Conservation (phyloP, 2,888 invertebrate genomes). For the Malthinus seriepunctatus region DNA sequence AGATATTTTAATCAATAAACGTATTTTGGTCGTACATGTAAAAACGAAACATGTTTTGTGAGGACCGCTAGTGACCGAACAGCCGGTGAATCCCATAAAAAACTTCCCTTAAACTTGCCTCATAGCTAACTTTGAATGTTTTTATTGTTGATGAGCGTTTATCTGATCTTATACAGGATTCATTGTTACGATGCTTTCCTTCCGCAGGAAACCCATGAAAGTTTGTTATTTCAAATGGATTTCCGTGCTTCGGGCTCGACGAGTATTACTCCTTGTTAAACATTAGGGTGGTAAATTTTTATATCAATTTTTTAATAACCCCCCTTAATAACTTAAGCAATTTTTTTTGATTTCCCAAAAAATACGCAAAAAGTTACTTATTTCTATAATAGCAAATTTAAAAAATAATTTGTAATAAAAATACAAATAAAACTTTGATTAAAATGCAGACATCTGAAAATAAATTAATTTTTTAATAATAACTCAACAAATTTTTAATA, state of each 20-base stretch:
- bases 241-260: constrained; percentile 9
- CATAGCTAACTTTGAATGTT: constrained; percentile 48
- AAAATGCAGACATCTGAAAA: too few relatives aligned
- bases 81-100: constrained; percentile 42
- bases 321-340: too few relatives aligned
- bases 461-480: too few relatives aligned
- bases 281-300: background rate
- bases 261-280: constrained; percentile 13
- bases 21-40: constrained; percentile 32
- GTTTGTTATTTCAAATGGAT: constrained; percentile 27
- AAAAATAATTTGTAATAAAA: background rate
- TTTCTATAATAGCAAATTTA: background rate
- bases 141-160: constrained; percentile 49
- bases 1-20: constrained; percentile 13
- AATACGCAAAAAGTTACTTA: too few relatives aligned
- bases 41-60: constrained; percentile 39
- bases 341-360: background rate
- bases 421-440: background rate
- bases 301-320: background rate
- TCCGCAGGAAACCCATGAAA: constrained; percentile 25
- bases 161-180: constrained; percentile 38
- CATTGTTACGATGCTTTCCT: constrained; percentile 29
- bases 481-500: background rate
- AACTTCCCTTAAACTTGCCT: constrained; percentile 42
- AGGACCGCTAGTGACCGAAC: constrained; percentile 37